Percentiles rank a stretch among this genome's conserved stretches.
phyloP scores from a whole-genome alignment of 2,888 invertebrate species.

The Drosophila greeni region DNA sequence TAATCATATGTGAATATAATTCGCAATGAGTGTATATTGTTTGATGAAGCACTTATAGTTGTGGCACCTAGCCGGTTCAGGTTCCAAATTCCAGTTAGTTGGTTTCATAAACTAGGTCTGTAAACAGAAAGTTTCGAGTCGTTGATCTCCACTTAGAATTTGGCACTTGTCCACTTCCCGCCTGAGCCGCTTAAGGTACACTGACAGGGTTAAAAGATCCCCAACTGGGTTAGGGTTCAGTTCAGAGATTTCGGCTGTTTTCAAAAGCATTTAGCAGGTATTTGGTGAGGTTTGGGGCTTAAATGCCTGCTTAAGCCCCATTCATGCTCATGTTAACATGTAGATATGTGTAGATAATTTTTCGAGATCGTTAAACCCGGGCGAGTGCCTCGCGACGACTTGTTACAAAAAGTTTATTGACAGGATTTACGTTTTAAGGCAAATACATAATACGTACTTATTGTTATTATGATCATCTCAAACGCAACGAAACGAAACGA shows the following conservation, averaged over 20 bases:
- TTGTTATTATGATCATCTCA: conserved; percentile 23
- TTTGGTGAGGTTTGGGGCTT: conserved; percentile 46
- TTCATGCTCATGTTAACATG: conserved; percentile 28
- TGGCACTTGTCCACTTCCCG: conserved; percentile 12
- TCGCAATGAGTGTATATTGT: background rate
- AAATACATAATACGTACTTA: conserved; percentile 38
- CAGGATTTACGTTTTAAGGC: conserved; percentile 46
- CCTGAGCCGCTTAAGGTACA: background rate
- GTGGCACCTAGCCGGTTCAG: background rate
- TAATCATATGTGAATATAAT: background rate
- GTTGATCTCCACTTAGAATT: conserved; percentile 42
- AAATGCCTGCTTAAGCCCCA: conserved; percentile 26
- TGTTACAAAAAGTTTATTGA: conserved; percentile 57
- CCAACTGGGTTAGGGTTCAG: conserved; percentile 50
- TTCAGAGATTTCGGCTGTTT: conserved; percentile 46
- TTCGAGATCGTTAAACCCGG: conserved; percentile 58
- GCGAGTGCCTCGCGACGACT: conserved; percentile 33
- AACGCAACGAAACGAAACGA: conserved; percentile 14
- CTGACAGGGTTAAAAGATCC: conserved; percentile 13
- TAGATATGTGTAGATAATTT: conserved; percentile 16
- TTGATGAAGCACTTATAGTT: conserved; percentile 1
- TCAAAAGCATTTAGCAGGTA: conserved; percentile 56
- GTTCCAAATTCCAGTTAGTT: conserved; percentile 31
- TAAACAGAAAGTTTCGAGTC: conserved; percentile 37
- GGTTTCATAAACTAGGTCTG: conserved; percentile 34